Evolutionary conservation across 1,140 invertebrate genomes (phyloP), one percentile per base, ranked within the genome.

Genomic region (Halictus rubicundus): DNA sequence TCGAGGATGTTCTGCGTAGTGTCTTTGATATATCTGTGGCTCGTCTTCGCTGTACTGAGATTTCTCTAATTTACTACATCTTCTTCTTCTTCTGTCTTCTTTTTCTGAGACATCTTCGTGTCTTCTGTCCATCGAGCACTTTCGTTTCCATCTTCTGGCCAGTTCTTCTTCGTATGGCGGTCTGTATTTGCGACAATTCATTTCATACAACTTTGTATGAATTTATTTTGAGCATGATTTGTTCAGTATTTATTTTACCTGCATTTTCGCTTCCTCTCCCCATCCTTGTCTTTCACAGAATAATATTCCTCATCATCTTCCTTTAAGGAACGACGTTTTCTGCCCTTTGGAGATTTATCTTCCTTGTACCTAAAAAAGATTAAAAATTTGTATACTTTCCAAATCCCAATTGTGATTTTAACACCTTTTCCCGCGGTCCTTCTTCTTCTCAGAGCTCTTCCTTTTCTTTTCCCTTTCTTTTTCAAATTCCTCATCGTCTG

Each of bases 281-380:
- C 10, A 46, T 46, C 42, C 42, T 46, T 46, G 42, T 46, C 42
- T 46, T 46, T 46, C 42, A 46, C 42, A 2, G 42, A 14, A 14
- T 46, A 46, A 46, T 46, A 12, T 12, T 46, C 42, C 10, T 46
- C 42, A 2, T 75, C 63, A 32, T n/a, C 27, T 57, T 27, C 54
- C 61, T 66, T 14, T 64, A 10, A 59, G 37, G 23, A 42, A 57
- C 64, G 78, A 60, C 14, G 32, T 21, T 77, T 79, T 65, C 19
- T 63, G 65, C 23, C 27, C 25, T 61, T 27, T 12, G 37, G 64
- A 23, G 4, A 21, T 46, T 78, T 76, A 10, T 57, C 10, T 46
- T 57, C 8, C 23, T 39, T 72, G 21, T 16, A 14, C 12, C 66
- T 78, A 9, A 27, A 8, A 2, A 49, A 9, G n/a, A 49, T 68